A percentile compares a stretch with the other conserved stretches of the same genome.
These are phyloP conservation scores for Ciona savignyi DNA, from an alignment of 23 tunicate species.

Conservation along the genomic window DNA sequence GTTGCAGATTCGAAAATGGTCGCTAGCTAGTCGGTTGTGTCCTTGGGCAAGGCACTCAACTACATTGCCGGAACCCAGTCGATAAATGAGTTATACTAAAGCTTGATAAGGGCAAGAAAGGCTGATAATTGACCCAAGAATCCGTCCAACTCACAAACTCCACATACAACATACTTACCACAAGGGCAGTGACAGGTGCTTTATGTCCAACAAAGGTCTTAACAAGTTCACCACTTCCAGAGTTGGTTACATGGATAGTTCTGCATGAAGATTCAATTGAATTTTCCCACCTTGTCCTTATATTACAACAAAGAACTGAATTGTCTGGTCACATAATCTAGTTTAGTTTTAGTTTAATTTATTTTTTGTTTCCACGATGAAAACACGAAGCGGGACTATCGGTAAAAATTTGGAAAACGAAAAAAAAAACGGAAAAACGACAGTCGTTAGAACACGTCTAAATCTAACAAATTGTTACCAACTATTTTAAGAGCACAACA, in stretches of 20 bases:
- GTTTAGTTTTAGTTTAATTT: not conserved
- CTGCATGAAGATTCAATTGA: slow-evolving; percentile 18
- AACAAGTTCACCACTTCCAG: slow-evolving; percentile 33
- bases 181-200: slow-evolving; percentile 38
- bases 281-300: not conserved
- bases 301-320: not conserved
- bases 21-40: no score
- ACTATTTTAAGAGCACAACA: no score
- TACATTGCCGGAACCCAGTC: no score
- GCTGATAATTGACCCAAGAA: no score
- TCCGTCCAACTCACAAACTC: no score
- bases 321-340: no score
- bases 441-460: not conserved
- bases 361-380: no score
- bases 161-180: no score
- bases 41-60: no score
- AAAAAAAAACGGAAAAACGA: not conserved
- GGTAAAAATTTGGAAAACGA: not conserved
- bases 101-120: no score
- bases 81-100: no score
- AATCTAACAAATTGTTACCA: not conserved
- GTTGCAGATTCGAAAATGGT: no score
- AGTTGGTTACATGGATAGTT: slow-evolving; percentile 18
- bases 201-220: slow-evolving; percentile 35
- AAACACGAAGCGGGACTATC: not conserved